Evolutionary conservation across 2,113 vertebrate genomes (phyloP), one percentile per base, ranked within the genome.

Genomic region (Cyprinodon variegatus): DNA sequence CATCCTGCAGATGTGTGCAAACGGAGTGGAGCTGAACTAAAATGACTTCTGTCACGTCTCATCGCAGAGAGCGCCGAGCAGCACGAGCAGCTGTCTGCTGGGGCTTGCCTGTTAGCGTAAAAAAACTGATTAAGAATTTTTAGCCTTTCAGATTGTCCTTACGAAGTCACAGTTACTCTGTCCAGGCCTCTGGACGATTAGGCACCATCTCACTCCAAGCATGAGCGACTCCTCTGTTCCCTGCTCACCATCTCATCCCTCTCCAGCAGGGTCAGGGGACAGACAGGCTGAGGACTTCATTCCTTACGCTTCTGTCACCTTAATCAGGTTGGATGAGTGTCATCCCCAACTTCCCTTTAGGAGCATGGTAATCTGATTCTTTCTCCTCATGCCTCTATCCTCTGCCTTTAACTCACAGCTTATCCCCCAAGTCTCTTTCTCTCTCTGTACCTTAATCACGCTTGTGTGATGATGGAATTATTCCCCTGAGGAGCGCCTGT

Each of bases 271-370:
- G 90, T 92, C 92, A 87, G 71, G 73, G 84, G 81, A 87, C 85
- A 77, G 91, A 81, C 73, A 71, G 83, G 81, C 78, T 64, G 75
- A 77, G 68, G 85, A 88, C 77, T 86, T 86, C 79, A 88, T 92
- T 93, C 88, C 88, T 93, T 90, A 92, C 89, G 90, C 91, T 93
- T 92, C 89, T 92, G 89, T 91, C 91, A 77, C 79, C 90, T 90
- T 74, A 91, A 92, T 93, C 91, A 90, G 88, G 84, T 93, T 75
- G 48, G 77, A 91, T 92, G 79, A 93, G 86, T 89, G 90, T 93
- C 92, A 93, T 72, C 78, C 68, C 77, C 78, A 75, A 77, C 40
- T 82, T 84, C 67, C 81, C 73, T 86, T 85, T 78, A 88, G 78
- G 68, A 82, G 70, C 78, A 81, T 88, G 77, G 83, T 90, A 91